These are phyloP conservation scores for Platichthys stellatus DNA, from an alignment of 2,113 vertebrate genomes.

Conservation along the genomic window DNA sequence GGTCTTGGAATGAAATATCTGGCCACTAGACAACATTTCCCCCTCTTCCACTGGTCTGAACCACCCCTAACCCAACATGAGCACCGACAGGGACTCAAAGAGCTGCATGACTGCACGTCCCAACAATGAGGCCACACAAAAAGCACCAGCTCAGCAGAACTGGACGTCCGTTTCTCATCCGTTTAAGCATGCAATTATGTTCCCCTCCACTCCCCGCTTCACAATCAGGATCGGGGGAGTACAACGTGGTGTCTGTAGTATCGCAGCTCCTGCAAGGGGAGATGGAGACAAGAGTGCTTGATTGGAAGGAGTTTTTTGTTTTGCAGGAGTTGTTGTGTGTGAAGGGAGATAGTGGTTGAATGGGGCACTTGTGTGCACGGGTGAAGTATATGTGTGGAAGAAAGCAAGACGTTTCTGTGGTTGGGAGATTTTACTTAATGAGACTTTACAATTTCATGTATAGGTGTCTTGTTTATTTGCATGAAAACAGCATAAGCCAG, in stretches of 20 bases:
- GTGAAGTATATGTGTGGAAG: background rate
- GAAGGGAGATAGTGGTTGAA: slow-evolving; percentile 24
- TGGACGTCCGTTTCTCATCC: slow-evolving; percentile 78
- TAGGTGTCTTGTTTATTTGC: slow-evolving; percentile 1
- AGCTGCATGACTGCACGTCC: slow-evolving; percentile 80
- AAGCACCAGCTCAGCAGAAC: slow-evolving; percentile 78
- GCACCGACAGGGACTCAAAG: slow-evolving; percentile 68
- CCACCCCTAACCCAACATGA: slow-evolving; percentile 70
- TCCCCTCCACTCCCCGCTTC: slow-evolving; percentile 63
- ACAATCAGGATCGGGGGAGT: slow-evolving; percentile 63
- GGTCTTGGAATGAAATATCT: slow-evolving; percentile 70
- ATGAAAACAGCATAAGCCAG: background rate
- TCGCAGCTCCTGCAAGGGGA: slow-evolving; percentile 41
- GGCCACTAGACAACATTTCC: slow-evolving; percentile 59
- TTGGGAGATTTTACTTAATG: background rate
- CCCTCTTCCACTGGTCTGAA: slow-evolving; percentile 56
- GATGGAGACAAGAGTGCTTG: slow-evolving; percentile 35
- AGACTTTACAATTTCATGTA: background rate
- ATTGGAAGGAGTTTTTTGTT: slow-evolving; percentile 37
- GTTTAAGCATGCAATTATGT: slow-evolving; percentile 80
- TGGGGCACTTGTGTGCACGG: slow-evolving; percentile 3
- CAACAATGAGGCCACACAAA: slow-evolving; percentile 82
- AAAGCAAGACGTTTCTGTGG: background rate
- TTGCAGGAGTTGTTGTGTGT: slow-evolving; percentile 28
- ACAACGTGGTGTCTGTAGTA: slow-evolving; percentile 65